Evolutionary conservation across 2,113 vertebrate species (phyloP), one percentile per base, ranked within the genome.

Genomic region (Planiliza haematocheilus): DNA sequence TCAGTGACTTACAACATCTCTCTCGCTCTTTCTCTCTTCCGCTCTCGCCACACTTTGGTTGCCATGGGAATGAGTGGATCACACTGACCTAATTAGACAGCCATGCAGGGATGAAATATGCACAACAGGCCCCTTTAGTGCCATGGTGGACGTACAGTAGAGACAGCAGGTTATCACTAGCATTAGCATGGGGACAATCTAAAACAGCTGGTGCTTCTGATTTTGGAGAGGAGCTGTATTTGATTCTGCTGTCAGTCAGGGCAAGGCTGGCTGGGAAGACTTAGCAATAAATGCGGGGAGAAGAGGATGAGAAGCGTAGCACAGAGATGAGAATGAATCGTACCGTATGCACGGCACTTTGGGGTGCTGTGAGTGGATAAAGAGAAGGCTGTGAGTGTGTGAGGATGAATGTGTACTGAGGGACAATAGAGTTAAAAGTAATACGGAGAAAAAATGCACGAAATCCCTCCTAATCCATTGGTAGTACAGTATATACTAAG

Each of bases 81-180:
- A 88, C 74, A 63, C 86, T 91, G 91, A 91, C 91, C 90, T 89
- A 91, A 92, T 91, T 92, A 92, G 81, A 90, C 75, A 83, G 82
- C 81, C 82, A 76, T 81, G 89, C 81, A 70, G 67, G 73, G 84
- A 85, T 86, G 89, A 92, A 89, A 87, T 86, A 91, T 89, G 89
- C 91, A 91, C 84, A 87, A 83, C 75, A 42, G 74, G 59, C 79
- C 61, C 61, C 73, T 74, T 30, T 24, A 48, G 73, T 81, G 80
- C 43, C 67, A 43, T 46, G 1, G 20, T 2, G 24, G 76, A 57
- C 14, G 17, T 72, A 79, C 76, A 80, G 76, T 74, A 66, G 74
- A 50, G 81, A 84, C 65, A 77, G 66, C 69, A 57, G 81, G 86
- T 88, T 81, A 79, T 50, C 38, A 56, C 37, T 50, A 62, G 62